Conservation (phyloP, 2,113 vertebrate genomes). For the Dendrocopos noguchii region DNA sequence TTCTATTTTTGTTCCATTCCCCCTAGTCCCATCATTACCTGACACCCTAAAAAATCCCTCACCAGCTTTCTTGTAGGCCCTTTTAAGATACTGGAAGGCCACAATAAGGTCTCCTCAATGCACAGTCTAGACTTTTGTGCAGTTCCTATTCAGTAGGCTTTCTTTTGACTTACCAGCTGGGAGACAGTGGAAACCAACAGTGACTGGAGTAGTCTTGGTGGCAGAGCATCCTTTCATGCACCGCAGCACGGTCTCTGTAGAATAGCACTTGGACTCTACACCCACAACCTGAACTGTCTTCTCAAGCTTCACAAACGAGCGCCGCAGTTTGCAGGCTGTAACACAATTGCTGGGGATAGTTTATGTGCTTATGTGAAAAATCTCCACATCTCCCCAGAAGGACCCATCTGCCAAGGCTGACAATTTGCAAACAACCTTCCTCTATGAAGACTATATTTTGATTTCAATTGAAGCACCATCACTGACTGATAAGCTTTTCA, state of each 20-base stretch:
- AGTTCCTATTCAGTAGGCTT: background rate
- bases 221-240: conserved; percentile 63
- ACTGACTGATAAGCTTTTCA: background rate
- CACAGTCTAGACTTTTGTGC: background rate
- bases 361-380: accelerated
- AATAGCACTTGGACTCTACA: conserved; percentile 16
- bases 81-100: too few relatives aligned
- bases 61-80: too few relatives aligned
- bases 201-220: conserved; percentile 58
- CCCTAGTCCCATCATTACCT: too few relatives aligned
- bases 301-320: conserved; percentile 46
- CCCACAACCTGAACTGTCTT: background rate
- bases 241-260: conserved; percentile 44
- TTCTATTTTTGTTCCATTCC: too few relatives aligned
- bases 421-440: background rate
- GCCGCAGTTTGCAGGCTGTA: conserved; percentile 63
- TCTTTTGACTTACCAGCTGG: conserved; percentile 68
- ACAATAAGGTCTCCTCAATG: background rate
- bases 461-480: background rate
- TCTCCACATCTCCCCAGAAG: background rate
- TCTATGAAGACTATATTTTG: background rate
- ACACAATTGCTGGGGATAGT: background rate
- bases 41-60: too few relatives aligned
- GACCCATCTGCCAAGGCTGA: background rate
- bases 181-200: conserved; percentile 78